Percentiles rank a stretch among this genome's conserved stretches.
Conservation (phyloP, 2,888 invertebrate genomes). For the Drosophila fungiperda region DNA sequence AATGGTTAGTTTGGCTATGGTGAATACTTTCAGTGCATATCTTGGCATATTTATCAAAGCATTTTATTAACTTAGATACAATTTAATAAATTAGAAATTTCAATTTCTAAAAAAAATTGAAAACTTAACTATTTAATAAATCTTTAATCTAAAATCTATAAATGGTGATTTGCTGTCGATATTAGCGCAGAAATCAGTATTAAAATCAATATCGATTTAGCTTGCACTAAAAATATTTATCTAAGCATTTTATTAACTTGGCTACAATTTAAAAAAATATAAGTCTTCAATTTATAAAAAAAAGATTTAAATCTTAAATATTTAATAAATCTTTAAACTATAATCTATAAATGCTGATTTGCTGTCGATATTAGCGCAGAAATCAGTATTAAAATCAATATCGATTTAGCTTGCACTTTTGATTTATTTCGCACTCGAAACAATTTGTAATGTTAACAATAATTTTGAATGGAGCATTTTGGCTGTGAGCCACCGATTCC, state of each 20-base stretch:
- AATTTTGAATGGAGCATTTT: conserved; percentile 41
- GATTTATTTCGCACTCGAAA: conserved; percentile 54
- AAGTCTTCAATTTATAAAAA: too few species aligned
- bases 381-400: conserved; percentile 47
- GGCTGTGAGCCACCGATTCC: conserved; percentile 65
- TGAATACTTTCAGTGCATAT: not conserved
- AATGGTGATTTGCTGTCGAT: conserved; percentile 7
- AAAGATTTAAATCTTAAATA: not conserved
- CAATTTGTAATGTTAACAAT: conserved; percentile 48
- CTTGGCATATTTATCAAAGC: not conserved
- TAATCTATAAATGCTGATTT: conserved; percentile 11
- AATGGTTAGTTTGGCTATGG: conserved; percentile 5
- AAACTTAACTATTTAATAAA: not conserved
- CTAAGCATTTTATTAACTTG: not conserved
- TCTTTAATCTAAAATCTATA: not conserved
- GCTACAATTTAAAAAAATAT: too few species aligned
- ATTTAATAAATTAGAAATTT: too few species aligned
- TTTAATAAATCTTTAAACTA: not conserved
- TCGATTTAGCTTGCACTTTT: conserved; percentile 53
- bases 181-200: conserved; percentile 23
- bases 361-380: conserved; percentile 7
- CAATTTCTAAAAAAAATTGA: too few species aligned
- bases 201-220: conserved; percentile 52
- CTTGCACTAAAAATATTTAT: conserved; percentile 28
- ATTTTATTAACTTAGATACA: not conserved